phyloP scores from a whole-genome alignment of 2,113 vertebrate genomes.

The Lepus europaeus region DNA sequence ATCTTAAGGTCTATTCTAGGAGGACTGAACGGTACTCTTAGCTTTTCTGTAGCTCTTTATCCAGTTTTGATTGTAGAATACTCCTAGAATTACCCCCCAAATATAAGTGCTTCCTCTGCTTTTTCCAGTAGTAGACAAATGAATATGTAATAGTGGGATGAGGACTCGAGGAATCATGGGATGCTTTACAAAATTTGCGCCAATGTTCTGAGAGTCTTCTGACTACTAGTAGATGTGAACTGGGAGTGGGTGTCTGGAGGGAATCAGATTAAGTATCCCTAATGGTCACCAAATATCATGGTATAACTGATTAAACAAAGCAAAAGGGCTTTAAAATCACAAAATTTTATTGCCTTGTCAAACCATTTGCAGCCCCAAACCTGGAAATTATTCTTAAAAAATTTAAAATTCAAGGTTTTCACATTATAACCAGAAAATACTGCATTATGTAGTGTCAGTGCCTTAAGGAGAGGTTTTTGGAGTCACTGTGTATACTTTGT shows the following conservation, averaged over 20 bases:
- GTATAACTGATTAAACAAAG: conserved; percentile 1
- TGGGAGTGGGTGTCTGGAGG: background rate
- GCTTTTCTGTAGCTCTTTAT: background rate
- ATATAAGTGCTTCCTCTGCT: background rate
- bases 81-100: conserved; percentile 55
- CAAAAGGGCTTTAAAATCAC: conserved; percentile 8
- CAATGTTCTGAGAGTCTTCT: conserved; percentile 48
- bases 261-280: conserved; percentile 57
- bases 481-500: conserved; percentile 12
- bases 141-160: background rate
- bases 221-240: background rate
- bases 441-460: background rate
- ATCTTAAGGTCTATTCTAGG: background rate
- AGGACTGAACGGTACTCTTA: background rate
- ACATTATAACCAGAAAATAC: conserved; percentile 56
- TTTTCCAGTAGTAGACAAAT: background rate
- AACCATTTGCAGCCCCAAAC: conserved; percentile 41
- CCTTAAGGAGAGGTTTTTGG: conserved; percentile 37
- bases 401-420: conserved; percentile 58
- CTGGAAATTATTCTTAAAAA: conserved; percentile 65
- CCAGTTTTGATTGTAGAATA: background rate
- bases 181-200: conserved; percentile 56
- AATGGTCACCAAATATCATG: conserved; percentile 66
- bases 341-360: conserved; percentile 65
- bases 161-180: background rate